phyloP scores from a whole-genome alignment of 2,888 invertebrate species.

The Strigamia transsilvanica region DNA sequence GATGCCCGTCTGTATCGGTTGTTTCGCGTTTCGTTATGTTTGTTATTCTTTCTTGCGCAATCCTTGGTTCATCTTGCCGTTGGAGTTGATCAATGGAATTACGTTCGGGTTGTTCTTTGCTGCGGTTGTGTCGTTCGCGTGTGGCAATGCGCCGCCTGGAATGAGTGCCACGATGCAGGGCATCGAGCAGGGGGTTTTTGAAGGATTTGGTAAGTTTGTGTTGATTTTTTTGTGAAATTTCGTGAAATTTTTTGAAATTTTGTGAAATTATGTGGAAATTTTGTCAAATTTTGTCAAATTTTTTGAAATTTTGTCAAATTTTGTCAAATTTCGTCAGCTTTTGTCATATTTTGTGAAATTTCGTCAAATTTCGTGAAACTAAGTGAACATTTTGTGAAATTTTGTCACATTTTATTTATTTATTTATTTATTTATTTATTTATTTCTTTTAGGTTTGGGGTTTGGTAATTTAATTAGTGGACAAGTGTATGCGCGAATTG shows the following conservation, averaged over 20 bases:
- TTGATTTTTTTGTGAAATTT: too few relatives aligned
- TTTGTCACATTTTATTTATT: slow-evolving; percentile 17
- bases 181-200: slow-evolving; percentile 84
- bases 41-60: slow-evolving; percentile 80
- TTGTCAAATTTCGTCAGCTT: too few relatives aligned
- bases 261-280: too few relatives aligned
- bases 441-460: slow-evolving; percentile 8
- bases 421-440: not conserved
- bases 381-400: too few relatives aligned
- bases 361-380: too few relatives aligned
- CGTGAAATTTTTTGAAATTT: too few relatives aligned
- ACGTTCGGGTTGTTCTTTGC: slow-evolving; percentile 87
- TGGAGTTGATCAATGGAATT: slow-evolving; percentile 86
- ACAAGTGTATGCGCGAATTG: not conserved
- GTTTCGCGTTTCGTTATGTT: slow-evolving; percentile 81
- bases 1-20: slow-evolving; percentile 82
- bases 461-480: slow-evolving; percentile 35
- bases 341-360: too few relatives aligned
- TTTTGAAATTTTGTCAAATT: too few relatives aligned
- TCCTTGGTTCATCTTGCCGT: slow-evolving; percentile 84
- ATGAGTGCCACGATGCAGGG: slow-evolving; percentile 90
- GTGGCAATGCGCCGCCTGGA: slow-evolving; percentile 81
- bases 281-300: too few relatives aligned
- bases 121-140: slow-evolving; percentile 88
- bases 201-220: slow-evolving; percentile 77